Evolutionary conservation across 2,113 vertebrate genomes (phyloP).

Genomic region (Mus pahari): DNA sequence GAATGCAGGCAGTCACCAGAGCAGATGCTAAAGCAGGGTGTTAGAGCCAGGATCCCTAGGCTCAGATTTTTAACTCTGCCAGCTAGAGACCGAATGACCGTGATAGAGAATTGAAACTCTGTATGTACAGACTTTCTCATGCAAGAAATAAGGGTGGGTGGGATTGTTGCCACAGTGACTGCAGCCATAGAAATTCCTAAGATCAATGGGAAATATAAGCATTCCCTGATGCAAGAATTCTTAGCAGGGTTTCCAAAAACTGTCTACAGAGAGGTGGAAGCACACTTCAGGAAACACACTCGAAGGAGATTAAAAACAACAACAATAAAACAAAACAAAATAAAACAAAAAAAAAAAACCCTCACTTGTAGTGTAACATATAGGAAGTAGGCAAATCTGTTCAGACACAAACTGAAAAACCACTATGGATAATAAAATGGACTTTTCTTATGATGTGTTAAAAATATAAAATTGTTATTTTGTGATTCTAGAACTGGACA

Average conservation of each 20-base stretch:
- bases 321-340: too few species aligned
- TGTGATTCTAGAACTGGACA: not conserved
- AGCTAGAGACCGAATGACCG: not conserved
- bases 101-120: not conserved
- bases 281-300: not conserved
- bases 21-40: not conserved
- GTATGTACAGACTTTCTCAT: not conserved
- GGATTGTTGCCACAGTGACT: not conserved
- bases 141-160: not conserved
- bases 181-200: not conserved
- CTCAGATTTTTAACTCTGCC: not conserved
- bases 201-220: not conserved
- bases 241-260: not conserved
- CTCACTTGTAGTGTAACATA: not conserved
- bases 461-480: not conserved
- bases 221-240: not conserved
- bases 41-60: not conserved
- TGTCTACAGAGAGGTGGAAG: not conserved
- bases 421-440: not conserved
- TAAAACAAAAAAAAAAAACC: too few species aligned
- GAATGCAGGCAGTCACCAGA: fast-evolving
- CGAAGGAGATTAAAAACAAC: not conserved
- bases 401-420: not conserved
- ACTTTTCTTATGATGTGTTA: not conserved
- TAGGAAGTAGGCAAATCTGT: not conserved